A percentile compares a stretch with the other conserved stretches of the same genome.
Conservation (phyloP, 2,113 vertebrate genomes). For the Cranoglanis bouderius region DNA sequence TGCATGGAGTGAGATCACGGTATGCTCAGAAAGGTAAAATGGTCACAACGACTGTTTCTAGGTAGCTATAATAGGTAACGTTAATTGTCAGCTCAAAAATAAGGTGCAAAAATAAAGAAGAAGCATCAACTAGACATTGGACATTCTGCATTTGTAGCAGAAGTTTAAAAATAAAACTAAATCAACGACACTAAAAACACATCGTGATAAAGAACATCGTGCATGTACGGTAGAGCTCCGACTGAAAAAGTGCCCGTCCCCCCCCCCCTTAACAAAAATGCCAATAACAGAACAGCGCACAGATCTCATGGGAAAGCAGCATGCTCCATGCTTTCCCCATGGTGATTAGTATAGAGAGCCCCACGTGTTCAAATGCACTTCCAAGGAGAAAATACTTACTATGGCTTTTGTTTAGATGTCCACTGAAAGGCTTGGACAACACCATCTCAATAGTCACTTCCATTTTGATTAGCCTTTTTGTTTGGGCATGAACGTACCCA, state of each 20-base stretch:
- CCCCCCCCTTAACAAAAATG: neutral
- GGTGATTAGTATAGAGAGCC: slow-evolving; percentile 46
- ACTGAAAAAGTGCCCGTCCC: neutral
- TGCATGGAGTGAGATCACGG: neutral
- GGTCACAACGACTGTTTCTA: neutral
- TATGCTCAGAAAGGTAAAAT: neutral
- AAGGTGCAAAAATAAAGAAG: neutral
- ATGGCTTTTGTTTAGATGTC: slow-evolving; percentile 85
- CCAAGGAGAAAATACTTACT: slow-evolving; percentile 92
- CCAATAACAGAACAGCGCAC: neutral
- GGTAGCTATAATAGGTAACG: neutral
- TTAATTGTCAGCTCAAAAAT: neutral
- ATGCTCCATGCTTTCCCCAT: slow-evolving; percentile 55
- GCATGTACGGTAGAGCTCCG: neutral
- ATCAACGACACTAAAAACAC: neutral
- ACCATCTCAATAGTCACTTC: slow-evolving; percentile 91
- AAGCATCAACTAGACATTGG: neutral
- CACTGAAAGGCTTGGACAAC: slow-evolving; percentile 95
- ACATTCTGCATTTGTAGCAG: too few species aligned
- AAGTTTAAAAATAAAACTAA: neutral
- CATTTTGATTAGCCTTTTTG: slow-evolving; percentile 89
- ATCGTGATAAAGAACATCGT: neutral
- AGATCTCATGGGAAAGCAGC: slow-evolving; percentile 47
- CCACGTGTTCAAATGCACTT: slow-evolving; percentile 52
- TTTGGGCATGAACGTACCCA: slow-evolving; percentile 92